These are phyloP conservation scores for Amblyornis subalaris DNA, from an alignment of 2,113 vertebrate species.

Conservation along the genomic window DNA sequence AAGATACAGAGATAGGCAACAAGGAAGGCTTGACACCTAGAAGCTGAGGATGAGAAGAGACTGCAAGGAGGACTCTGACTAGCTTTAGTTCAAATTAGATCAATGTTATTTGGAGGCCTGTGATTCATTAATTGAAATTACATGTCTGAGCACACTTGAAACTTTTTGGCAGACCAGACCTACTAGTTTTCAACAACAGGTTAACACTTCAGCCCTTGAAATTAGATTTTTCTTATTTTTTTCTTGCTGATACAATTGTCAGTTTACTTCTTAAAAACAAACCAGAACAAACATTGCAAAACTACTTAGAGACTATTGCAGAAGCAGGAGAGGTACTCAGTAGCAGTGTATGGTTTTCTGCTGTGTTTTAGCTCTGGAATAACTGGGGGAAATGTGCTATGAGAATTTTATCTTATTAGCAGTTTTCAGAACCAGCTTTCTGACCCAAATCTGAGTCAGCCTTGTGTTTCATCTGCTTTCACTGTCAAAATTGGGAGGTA, in stretches of 20 bases:
- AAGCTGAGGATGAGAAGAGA: not conserved
- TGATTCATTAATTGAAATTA: not conserved
- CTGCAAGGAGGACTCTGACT: not conserved
- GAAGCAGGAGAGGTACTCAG: not conserved
- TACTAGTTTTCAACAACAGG: not conserved
- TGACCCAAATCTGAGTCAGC: not conserved
- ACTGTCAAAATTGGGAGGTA: rapidly evolving
- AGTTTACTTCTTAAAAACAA: not conserved
- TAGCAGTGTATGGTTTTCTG: not conserved
- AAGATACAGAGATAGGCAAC: not conserved
- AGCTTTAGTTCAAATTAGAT: not conserved
- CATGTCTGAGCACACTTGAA: not conserved
- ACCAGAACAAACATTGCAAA: not conserved
- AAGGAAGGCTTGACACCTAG: not conserved
- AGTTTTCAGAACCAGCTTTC: not conserved
- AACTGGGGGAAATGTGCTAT: not conserved
- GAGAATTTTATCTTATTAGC: not conserved
- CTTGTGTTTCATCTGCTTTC: not conserved
- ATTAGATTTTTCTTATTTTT: not conserved
- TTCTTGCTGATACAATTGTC: not conserved
- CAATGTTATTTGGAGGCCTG: not conserved
- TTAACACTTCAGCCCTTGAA: not conserved
- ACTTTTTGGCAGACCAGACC: not conserved
- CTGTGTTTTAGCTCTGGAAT: not conserved
- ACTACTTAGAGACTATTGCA: not conserved